phyloP scores from a whole-genome alignment of 1,140 invertebrate species.

The Myzus persicae region DNA sequence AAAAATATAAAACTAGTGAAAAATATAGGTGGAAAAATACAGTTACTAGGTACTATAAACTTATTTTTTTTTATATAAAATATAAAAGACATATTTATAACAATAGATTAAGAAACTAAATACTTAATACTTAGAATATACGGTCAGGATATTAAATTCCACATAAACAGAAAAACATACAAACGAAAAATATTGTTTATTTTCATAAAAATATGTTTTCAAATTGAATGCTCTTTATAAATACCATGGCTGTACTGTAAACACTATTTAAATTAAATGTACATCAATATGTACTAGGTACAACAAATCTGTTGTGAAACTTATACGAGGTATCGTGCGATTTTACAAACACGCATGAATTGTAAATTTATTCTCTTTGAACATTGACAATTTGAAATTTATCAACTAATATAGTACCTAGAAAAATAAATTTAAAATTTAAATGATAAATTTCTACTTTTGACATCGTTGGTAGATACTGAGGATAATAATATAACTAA shows the following conservation, averaged over 20 bases:
- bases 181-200: background rate
- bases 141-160: background rate
- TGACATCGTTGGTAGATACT: too few species aligned
- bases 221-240: background rate
- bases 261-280: background rate
- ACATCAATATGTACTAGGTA: background rate
- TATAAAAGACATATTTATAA: background rate
- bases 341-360: background rate
- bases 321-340: background rate
- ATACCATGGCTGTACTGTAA: background rate
- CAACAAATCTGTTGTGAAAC: background rate
- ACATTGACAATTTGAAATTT: too few species aligned
- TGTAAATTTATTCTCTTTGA: background rate
- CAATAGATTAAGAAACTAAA: conserved; percentile 12
- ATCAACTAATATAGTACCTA: too few species aligned
- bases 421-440: too few species aligned
- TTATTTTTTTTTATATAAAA: background rate
- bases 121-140: background rate
- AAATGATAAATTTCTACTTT: too few species aligned
- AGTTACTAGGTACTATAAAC: background rate
- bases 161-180: background rate
- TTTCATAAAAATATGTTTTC: background rate
- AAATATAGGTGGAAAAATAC: background rate
- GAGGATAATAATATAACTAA: too few species aligned
- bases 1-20: background rate